Evolutionary conservation across 2,113 vertebrate genomes (phyloP), one percentile per base, ranked within the genome.

Genomic region (Pseudopipra pipra): DNA sequence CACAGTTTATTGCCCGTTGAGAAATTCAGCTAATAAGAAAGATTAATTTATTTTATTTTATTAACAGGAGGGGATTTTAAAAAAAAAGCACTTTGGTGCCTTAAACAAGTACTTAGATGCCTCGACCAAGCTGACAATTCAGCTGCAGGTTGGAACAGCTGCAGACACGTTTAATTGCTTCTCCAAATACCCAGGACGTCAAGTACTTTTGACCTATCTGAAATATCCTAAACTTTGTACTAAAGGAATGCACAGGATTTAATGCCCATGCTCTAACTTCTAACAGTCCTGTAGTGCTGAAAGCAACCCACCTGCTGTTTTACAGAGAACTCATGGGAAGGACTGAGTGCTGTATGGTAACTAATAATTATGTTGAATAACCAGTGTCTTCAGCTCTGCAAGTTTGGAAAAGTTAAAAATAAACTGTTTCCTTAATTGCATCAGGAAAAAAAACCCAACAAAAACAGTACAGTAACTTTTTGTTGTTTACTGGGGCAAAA

Each of bases 61-160:
- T 55, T 43, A 43, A 43, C 5, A 62, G n/a, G 12, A 79, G 25
- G 24, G 30, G 10, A 20, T 30, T 81, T 78, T 51, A 51, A 12
- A 55, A 30, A 30, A 58, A 74, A 78, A 65, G 43, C 15, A 8
- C 78, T 89, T 62, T 14, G 22, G 15, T 90, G 82, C 49, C 75
- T 91, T 70, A 5, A 66, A 43, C 23, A 44, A 88, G 55, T 43
- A 37, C 6, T 49, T 2, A 6, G 22, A 70, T 72, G 85, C 23
- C 51, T 95, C 55, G 8, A 33, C 54, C 58, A 28, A 2, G 14
- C 72, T 70, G 85, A 84, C 44, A 83, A 75, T 41, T 89, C 77
- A 91, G 84, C 67, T 85, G 91, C 94, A 92, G 86, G 87, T 56
- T 94, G 83, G 24, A 81, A 91, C 91, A 95, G 82, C 77, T 87